These are phyloP conservation scores for Psilopsiagon aurifrons DNA, from an alignment of 2,113 vertebrate genomes.

Conservation along the genomic window DNA sequence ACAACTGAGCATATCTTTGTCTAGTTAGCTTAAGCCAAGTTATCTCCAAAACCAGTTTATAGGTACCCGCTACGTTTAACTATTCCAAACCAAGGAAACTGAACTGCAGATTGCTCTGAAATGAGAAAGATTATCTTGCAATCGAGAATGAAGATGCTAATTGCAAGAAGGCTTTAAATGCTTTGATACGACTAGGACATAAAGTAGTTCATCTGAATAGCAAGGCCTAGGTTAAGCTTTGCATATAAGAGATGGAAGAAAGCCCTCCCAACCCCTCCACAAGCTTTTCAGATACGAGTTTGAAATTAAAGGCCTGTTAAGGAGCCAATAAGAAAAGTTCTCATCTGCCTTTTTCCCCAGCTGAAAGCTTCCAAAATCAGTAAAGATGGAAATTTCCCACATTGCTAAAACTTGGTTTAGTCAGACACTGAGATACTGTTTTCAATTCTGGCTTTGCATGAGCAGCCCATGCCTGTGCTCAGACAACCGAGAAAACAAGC, in stretches of 20 bases:
- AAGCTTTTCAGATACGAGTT: background rate
- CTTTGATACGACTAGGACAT: background rate
- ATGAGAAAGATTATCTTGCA: background rate
- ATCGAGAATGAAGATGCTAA: background rate
- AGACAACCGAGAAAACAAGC: fast-evolving
- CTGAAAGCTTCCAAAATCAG: background rate
- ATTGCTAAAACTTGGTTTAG: background rate
- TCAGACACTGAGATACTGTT: background rate
- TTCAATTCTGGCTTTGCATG: background rate
- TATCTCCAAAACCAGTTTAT: background rate
- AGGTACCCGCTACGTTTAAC: background rate
- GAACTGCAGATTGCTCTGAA: background rate
- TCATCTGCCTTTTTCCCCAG: background rate
- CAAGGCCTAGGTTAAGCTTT: background rate
- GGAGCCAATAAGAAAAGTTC: background rate
- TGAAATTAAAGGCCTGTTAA: background rate
- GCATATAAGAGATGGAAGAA: background rate
- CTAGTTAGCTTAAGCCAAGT: background rate
- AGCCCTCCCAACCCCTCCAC: background rate
- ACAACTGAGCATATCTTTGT: background rate
- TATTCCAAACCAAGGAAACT: background rate
- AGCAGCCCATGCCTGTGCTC: background rate
- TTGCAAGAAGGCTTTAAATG: background rate
- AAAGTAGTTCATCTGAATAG: background rate
- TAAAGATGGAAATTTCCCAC: background rate